A percentile compares a stretch with the other conserved stretches of the same genome.
Evolutionary conservation across 2,888 invertebrate genomes (phyloP).

Genomic region (Metalampra italica): DNA sequence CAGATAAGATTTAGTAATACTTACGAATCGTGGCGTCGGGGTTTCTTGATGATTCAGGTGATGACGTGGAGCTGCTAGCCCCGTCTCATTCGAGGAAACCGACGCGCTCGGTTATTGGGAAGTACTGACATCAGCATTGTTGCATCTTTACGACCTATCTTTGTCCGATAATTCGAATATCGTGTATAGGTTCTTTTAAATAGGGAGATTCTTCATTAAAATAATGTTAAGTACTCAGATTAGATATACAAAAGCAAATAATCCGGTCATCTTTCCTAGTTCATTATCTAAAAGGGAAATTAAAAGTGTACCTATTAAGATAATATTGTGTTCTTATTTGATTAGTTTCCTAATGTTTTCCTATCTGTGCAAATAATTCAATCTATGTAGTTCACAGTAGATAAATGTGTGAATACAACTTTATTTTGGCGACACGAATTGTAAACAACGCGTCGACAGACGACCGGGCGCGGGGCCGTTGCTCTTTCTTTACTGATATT

Average conservation of each 20-base stretch:
- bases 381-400: conserved; percentile 11
- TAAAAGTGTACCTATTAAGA: conserved; percentile 34
- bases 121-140: neutral
- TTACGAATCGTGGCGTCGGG: neutral
- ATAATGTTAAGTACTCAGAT: neutral
- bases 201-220: too few species aligned
- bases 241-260: neutral
- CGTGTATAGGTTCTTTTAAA: neutral
- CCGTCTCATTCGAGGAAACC: neutral
- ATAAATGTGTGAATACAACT: conserved; percentile 24
- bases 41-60: neutral
- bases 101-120: neutral
- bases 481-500: conserved; percentile 44
- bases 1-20: neutral
- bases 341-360: conserved; percentile 17
- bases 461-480: conserved; percentile 66
- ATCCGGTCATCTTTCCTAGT: neutral
- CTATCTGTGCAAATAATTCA: conserved; percentile 11
- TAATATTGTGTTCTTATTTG: conserved; percentile 26
- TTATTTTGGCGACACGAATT: conserved; percentile 48
- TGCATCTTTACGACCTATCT: neutral
- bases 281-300: conserved; percentile 51
- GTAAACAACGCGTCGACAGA: conserved; percentile 44
- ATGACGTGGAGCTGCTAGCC: neutral
- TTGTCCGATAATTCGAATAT: neutral